Conservation (phyloP, 1,140 invertebrate species). For the Penaeus indicus region DNA sequence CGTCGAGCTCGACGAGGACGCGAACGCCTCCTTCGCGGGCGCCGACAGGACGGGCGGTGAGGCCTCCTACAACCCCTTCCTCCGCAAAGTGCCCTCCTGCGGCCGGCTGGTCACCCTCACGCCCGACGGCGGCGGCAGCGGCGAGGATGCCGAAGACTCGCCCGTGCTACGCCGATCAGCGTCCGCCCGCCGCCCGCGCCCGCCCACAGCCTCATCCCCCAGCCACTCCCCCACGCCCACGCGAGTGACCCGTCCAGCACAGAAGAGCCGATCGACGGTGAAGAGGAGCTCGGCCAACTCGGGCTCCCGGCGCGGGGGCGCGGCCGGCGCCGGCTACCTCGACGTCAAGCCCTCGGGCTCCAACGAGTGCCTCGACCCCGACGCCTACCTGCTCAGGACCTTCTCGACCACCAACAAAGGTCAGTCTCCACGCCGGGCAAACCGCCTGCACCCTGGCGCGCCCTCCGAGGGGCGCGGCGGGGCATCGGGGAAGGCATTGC, state of each 20-base stretch:
- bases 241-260: conserved; percentile 54
- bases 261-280: conserved; percentile 43
- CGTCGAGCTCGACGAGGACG: conserved; percentile 46
- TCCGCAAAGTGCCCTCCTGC: conserved; percentile 65
- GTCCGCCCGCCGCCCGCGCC: conserved; percentile 63
- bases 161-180: conserved; percentile 61
- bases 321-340: conserved; percentile 46
- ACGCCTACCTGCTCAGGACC: conserved; percentile 65
- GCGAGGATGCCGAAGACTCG: conserved; percentile 55
- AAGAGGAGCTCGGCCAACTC: conserved; percentile 29
- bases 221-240: conserved; percentile 65
- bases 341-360: conserved; percentile 61
- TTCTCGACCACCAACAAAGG: conserved; percentile 66
- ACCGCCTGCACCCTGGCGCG: neutral
- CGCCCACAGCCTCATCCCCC: conserved; percentile 46
- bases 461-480: neutral
- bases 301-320: neutral
- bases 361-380: conserved; percentile 63
- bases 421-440: conserved; percentile 18
- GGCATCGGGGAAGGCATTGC: neutral
- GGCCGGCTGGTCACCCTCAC: conserved; percentile 63
- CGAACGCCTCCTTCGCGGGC: conserved; percentile 30
- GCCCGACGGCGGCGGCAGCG: conserved; percentile 46
- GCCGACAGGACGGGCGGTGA: conserved; percentile 40
- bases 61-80: conserved; percentile 65